Conservation (phyloP, 2,888 invertebrate genomes). For the Oxyteleia sp. region DNA sequence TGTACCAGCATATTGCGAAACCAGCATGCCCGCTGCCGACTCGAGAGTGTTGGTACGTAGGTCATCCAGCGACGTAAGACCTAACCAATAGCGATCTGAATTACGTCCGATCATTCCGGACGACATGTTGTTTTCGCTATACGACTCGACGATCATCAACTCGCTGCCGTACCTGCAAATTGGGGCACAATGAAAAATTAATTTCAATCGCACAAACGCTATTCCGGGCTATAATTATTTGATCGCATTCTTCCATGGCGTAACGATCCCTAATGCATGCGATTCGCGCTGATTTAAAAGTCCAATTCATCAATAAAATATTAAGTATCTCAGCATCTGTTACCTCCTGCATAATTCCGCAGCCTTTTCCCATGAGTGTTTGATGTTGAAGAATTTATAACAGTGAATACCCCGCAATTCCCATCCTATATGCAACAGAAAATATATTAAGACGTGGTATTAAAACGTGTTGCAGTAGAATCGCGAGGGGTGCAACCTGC, state of each 20-base stretch:
- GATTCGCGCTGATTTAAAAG: constrained; percentile 50
- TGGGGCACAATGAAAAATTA: constrained; percentile 77
- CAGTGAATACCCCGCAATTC: constrained; percentile 96
- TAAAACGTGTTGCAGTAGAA: constrained; percentile 16
- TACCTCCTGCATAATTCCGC: constrained; percentile 98
- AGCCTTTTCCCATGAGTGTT: constrained; percentile 98
- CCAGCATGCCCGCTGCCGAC: constrained; percentile 95
- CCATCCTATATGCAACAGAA: constrained; percentile 91
- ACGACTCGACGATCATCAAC: constrained; percentile 96
- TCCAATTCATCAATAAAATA: constrained; percentile 59
- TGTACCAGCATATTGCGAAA: constrained; percentile 96
- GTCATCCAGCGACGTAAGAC: constrained; percentile 96
- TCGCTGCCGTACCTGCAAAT: constrained; percentile 97
- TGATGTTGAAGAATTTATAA: constrained; percentile 98
- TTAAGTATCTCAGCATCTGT: constrained; percentile 76
- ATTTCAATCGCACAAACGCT: constrained; percentile 6
- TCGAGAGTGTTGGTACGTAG: constrained; percentile 97
- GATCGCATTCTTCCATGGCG: background rate
- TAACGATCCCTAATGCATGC: constrained; percentile 1
- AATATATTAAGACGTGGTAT: constrained; percentile 40
- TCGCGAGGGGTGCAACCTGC: constrained; percentile 53
- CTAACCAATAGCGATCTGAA: constrained; percentile 95
- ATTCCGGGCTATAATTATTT: background rate
- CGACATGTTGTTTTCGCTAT: constrained; percentile 96
- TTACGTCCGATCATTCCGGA: constrained; percentile 92